Evolutionary conservation across 2,113 vertebrate species (phyloP).

Genomic region (Odontesthes bonariensis): DNA sequence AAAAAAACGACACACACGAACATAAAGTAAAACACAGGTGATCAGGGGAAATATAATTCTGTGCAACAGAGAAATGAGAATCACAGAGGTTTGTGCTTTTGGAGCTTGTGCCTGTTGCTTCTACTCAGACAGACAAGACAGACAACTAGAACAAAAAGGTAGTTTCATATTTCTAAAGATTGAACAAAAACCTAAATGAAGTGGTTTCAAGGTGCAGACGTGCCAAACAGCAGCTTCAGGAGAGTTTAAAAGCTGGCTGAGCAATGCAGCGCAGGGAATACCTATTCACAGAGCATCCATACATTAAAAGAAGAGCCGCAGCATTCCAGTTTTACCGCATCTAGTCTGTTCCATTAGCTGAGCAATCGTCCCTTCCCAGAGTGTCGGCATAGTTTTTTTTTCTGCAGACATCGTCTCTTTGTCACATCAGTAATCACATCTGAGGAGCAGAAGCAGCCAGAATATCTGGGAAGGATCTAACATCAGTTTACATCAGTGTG

Average conservation of each 20-base stretch:
- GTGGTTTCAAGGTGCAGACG: constrained; percentile 39
- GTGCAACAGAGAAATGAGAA: constrained; percentile 15
- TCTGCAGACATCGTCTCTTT: constrained; percentile 16
- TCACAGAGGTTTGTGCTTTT: constrained; percentile 43
- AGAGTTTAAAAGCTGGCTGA: constrained; percentile 45
- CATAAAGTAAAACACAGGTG: constrained; percentile 1
- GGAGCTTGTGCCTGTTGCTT: constrained; percentile 42
- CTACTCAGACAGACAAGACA: constrained; percentile 27
- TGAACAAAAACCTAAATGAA: constrained; percentile 19
- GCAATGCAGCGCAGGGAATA: constrained; percentile 55
- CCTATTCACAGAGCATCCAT: constrained; percentile 67
- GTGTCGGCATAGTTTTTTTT: constrained; percentile 28
- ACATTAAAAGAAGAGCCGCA: constrained; percentile 60
- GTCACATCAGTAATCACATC: neutral
- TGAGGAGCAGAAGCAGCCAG: constrained; percentile 5
- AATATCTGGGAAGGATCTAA: neutral
- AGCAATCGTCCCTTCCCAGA: constrained; percentile 8
- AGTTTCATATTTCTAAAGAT: constrained; percentile 14
- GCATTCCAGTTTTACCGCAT: constrained; percentile 28
- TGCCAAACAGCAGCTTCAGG: constrained; percentile 48
- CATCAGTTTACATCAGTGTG: neutral
- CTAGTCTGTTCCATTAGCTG: constrained; percentile 19
- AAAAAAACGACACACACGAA: neutral
- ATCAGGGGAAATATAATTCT: neutral
- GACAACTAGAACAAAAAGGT: constrained; percentile 6